These are phyloP conservation scores for Muschampia plurimacula DNA, from an alignment of 2,888 invertebrate genomes.

Conservation along the genomic window DNA sequence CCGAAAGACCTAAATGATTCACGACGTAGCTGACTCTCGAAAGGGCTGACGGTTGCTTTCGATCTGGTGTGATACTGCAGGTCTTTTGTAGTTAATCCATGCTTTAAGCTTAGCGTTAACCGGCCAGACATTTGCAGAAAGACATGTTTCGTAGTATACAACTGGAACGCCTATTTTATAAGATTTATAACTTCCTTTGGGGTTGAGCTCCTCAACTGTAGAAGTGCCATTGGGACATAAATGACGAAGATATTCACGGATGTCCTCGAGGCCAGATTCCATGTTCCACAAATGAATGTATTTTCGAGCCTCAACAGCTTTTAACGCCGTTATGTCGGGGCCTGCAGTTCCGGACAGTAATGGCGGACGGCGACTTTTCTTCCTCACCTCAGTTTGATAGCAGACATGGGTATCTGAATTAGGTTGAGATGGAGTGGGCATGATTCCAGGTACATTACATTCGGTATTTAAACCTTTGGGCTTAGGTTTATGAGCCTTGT, in stretches of 20 bases:
- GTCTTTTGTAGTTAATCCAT: neutral
- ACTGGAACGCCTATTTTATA: neutral
- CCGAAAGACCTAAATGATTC: neutral
- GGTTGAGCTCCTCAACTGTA: neutral
- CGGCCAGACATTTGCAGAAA: neutral
- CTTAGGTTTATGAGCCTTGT: too few relatives aligned
- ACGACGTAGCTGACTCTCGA: neutral
- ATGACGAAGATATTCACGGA: conserved; percentile 1
- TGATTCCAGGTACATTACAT: too few relatives aligned
- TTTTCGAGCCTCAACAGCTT: neutral
- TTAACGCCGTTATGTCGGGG: neutral
- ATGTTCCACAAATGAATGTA: neutral
- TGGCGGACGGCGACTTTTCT: too few relatives aligned
- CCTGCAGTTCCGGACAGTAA: neutral
- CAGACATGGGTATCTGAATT: too few relatives aligned
- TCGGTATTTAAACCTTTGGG: too few relatives aligned
- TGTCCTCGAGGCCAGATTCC: neutral
- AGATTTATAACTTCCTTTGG: neutral
- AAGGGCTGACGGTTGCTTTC: neutral
- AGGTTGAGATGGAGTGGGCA: too few relatives aligned
- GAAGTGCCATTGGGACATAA: neutral
- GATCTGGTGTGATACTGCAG: neutral
- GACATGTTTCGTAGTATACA: neutral
- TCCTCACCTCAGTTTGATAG: too few relatives aligned
- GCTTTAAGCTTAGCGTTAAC: conserved; percentile 1